Evolutionary conservation across 1,140 invertebrate genomes (phyloP).

Genomic region (Leptinotarsa lineolata): DNA sequence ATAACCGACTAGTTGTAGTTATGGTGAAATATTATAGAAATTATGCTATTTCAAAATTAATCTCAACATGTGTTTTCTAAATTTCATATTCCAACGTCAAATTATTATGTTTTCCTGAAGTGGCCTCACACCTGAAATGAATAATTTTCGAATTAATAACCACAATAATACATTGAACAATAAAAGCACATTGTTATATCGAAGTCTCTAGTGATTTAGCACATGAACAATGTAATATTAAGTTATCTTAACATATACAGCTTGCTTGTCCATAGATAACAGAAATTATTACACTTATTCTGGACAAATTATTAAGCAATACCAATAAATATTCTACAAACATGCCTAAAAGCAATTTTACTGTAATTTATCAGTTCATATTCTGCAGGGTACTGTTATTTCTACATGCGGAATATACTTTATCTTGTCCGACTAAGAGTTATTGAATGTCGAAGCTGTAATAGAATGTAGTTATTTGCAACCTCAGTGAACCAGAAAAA

Average conservation of each 20-base stretch:
- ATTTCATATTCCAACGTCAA: too few species aligned
- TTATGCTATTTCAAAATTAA: too few species aligned
- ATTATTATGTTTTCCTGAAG: too few species aligned
- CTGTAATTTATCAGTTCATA: neutral
- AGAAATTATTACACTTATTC: constrained; percentile 4
- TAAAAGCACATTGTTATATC: too few species aligned
- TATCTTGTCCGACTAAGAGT: neutral
- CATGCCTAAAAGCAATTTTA: neutral
- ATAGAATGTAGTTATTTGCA: too few species aligned
- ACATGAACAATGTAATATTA: neutral
- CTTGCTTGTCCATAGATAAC: neutral
- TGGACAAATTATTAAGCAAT: neutral
- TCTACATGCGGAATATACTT: neutral
- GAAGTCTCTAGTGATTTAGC: neutral
- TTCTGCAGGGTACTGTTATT: constrained; percentile 5
- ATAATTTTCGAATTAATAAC: too few species aligned
- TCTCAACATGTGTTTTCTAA: too few species aligned
- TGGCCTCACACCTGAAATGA: too few species aligned
- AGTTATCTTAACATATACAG: constrained; percentile 1
- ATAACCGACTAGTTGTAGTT: too few species aligned
- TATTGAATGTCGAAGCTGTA: neutral
- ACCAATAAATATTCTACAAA: neutral
- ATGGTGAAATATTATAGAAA: too few species aligned
- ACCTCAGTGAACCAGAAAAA: neutral
- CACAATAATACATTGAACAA: too few species aligned